Evolutionary conservation across 2,113 vertebrate species (phyloP), one percentile per base, ranked within the genome.

Genomic region (Solea senegalensis): DNA sequence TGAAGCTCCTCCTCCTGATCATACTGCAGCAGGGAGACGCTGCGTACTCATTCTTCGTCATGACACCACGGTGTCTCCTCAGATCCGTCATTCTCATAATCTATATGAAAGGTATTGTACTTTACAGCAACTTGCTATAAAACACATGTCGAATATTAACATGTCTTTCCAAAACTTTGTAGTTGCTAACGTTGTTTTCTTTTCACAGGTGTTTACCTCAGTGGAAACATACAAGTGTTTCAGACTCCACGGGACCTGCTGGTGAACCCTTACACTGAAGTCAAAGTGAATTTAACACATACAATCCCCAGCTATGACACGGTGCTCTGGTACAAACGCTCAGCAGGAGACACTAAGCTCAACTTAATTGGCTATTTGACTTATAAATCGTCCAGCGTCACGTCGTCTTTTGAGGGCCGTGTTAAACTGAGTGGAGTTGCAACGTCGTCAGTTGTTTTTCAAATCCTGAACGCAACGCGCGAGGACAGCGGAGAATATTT

Each of bases 401-500:
- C 88, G 46, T 0, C 21, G 0, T 0, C 13, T 9, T 88, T 76
- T 48, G 0, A 81, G 9, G 9, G 14, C 4, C 40, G 6, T 13
- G 89, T 90, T 16, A 57, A 15, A 0, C 49, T 90, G 46, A 90
- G 48, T 16, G 91, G 91, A 65, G 40, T 90, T 27, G 91, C 81
- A 28, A 2, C 13, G 13, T 65, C 63, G 8, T 11, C 15, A 0
- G 83, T 50, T 8, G 9, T 41, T 70, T 82, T 92, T 8, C 82
- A 87, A 0, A 52, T 90, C 8, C 14, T 48, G 4, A 82, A 53
- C 4, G 48, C 21, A 16, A 74, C 1, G 6, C 40, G 56, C 15
- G 70, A 81, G 52, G 82, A 92, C 66, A 81, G 55, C 0, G 83
- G 73, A 21, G 80, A 76, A 34, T 92, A 92, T 78, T 90, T 90